Evolutionary conservation across 2,888 invertebrate genomes (phyloP).

Genomic region (Acanthococcus lagerstroemiae): DNA sequence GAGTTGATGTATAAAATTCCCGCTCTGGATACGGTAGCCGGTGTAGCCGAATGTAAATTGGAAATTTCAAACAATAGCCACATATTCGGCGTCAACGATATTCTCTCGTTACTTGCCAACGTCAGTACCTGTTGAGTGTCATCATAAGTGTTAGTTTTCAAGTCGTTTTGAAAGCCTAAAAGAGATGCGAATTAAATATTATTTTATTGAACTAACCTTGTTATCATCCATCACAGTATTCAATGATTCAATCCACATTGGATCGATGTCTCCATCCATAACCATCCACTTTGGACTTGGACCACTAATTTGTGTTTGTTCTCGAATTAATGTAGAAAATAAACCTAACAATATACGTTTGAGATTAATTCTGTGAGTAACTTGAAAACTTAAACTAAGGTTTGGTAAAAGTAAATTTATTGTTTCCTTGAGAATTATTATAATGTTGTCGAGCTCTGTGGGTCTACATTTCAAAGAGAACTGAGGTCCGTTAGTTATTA

Average conservation of each 20-base stretch:
- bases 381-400: too few species aligned
- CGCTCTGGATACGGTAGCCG: slow-evolving; percentile 89
- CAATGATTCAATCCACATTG: slow-evolving; percentile 96
- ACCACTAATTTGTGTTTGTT: slow-evolving; percentile 78
- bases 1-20: slow-evolving; percentile 92
- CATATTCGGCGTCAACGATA: slow-evolving; percentile 80
- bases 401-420: too few species aligned
- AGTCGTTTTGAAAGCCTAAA: not conserved
- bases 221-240: slow-evolving; percentile 97
- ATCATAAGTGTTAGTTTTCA: not conserved
- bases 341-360: slow-evolving; percentile 57
- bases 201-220: slow-evolving; percentile 56
- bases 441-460: too few species aligned
- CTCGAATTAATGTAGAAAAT: slow-evolving; percentile 85
- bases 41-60: slow-evolving; percentile 80
- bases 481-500: too few species aligned
- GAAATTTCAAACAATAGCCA: slow-evolving; percentile 88
- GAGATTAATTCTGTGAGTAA: too few species aligned
- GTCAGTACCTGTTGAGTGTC: slow-evolving; percentile 62
- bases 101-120: slow-evolving; percentile 86
- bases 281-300: slow-evolving; percentile 90
- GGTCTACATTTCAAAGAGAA: too few species aligned
- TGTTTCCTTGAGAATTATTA: not conserved
- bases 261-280: slow-evolving; percentile 91
- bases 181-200: not conserved